Percentiles rank a stretch among this genome's conserved stretches.
Conservation (phyloP, 2,888 invertebrate genomes). For the Cheiracanthium punctorium region DNA sequence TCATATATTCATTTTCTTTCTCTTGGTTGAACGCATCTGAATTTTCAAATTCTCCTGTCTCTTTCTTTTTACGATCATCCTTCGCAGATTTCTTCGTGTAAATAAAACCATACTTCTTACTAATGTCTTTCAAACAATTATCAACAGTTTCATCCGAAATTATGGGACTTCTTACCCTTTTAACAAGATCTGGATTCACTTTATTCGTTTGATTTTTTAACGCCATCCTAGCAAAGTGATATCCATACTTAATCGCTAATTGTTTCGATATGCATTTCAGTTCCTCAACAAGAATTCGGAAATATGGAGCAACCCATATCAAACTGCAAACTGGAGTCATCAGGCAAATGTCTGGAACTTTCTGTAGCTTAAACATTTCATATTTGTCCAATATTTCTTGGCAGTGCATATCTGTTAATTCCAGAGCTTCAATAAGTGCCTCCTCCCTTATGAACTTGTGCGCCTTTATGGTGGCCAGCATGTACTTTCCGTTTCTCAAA, state of each 20-base stretch:
- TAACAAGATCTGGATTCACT: constrained; percentile 28
- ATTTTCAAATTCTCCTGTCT: no score
- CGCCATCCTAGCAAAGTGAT: constrained; percentile 88
- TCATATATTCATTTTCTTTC: no score
- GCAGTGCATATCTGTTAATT: constrained; percentile 35
- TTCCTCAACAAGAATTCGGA: constrained; percentile 82
- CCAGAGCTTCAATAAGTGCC: constrained; percentile 32
- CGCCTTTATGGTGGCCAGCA: constrained; percentile 16
- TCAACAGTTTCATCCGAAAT: constrained; percentile 12
- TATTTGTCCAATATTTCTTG: constrained; percentile 20
- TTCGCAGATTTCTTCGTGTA: background rate
- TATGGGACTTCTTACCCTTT: background rate
- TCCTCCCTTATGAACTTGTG: constrained; percentile 30
- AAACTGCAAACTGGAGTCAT: constrained; percentile 95
- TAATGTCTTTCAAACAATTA: background rate
- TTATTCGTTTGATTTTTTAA: constrained; percentile 21
- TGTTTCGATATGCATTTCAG: constrained; percentile 89
- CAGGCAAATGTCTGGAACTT: constrained; percentile 89
- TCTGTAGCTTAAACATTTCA: constrained; percentile 21
- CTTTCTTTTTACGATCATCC: no score
- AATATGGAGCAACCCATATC: constrained; percentile 97
- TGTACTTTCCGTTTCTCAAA: constrained; percentile 20
- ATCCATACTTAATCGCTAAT: constrained; percentile 93
- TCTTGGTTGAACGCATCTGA: no score
- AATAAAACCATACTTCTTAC: background rate